A percentile compares a stretch with the other conserved stretches of the same genome.
Evolutionary conservation across 2,888 invertebrate genomes (phyloP).

Genomic region (Troilus luridus): DNA sequence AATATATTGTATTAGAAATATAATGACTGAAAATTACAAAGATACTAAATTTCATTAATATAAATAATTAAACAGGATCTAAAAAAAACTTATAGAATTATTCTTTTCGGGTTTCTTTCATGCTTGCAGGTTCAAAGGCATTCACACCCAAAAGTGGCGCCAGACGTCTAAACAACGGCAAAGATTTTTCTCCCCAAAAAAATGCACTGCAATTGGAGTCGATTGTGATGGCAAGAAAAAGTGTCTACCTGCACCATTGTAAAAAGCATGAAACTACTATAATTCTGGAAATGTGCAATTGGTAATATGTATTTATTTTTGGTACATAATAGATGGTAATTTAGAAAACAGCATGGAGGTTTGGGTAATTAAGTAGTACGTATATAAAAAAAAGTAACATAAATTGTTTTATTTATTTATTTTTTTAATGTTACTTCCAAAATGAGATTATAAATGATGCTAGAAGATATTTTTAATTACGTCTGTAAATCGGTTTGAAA

Average conservation of each 20-base stretch:
- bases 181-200: background rate
- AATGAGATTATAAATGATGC: too few relatives aligned
- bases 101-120: background rate
- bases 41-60: too few relatives aligned
- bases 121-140: background rate
- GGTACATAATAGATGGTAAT: background rate
- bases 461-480: too few relatives aligned
- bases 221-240: background rate
- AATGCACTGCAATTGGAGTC: background rate
- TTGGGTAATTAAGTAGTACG: background rate
- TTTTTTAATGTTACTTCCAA: too few relatives aligned
- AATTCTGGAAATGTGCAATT: background rate
- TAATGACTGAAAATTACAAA: too few relatives aligned
- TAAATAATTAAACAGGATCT: too few relatives aligned
- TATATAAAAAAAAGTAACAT: background rate
- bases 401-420: too few relatives aligned
- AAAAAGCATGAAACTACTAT: conserved; percentile 1
- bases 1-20: too few relatives aligned
- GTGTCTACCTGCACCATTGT: background rate
- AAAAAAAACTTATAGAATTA: background rate
- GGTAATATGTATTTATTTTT: background rate
- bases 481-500: too few relatives aligned
- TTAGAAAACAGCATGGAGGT: background rate
- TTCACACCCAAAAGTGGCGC: background rate
- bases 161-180: background rate